Base-by-base conservation (phyloP, 2,797 vertebrate species). In the Coregonus ussuriensis region DNA sequence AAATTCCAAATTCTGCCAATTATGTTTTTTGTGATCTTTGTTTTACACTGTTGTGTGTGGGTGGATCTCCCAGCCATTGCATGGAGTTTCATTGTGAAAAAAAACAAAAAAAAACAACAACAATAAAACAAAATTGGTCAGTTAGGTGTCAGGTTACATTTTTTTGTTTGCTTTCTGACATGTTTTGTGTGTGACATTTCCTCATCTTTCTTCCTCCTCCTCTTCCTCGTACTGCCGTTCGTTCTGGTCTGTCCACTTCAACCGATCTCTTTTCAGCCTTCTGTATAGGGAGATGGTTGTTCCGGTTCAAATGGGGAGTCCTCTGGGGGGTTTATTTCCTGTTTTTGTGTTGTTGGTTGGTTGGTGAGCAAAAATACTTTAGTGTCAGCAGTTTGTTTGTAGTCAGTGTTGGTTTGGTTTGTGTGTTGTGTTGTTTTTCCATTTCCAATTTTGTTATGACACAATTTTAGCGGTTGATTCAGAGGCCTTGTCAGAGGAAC, bases 401-500 rank as follows among this genome's bases (percentile, higher is more conserved):
- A 79, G 85, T 88, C 87, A 89, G 85, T 79, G 80, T 78, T 71
- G 84, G 66, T 82, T 70, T 74, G 25, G 84, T 15, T 56, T 56
- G 54, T 56, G n/a, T 25, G 63, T 66, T 66, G 63, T 53, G 18
- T 52, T 29, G 41, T 71, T 86, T 85, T 83, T 83, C 76, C 79
- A 82, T 86, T 91, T 91, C 89, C 82, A 90, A 93, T 92, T 94
- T 90, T 66, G n/a, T 86, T 83, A 88, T 89, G 87, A 92, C 88
- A 91, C 90, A 90, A 81, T 87, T 91, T 89, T 84, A 91, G 92
- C 88, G 93, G 91, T 92, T 92, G 91, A 85, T 91, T 92, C 89
- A 92, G 93, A 91, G 93, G 94, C 94, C 93, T 94, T 94, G 95
- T 97, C 96, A 98, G 95, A 98, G 97, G 95, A 98, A 98, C 97